These are phyloP conservation scores for Enteromius argenteus DNA, from an alignment of 2,797 vertebrate species.

Conservation along the genomic window DNA sequence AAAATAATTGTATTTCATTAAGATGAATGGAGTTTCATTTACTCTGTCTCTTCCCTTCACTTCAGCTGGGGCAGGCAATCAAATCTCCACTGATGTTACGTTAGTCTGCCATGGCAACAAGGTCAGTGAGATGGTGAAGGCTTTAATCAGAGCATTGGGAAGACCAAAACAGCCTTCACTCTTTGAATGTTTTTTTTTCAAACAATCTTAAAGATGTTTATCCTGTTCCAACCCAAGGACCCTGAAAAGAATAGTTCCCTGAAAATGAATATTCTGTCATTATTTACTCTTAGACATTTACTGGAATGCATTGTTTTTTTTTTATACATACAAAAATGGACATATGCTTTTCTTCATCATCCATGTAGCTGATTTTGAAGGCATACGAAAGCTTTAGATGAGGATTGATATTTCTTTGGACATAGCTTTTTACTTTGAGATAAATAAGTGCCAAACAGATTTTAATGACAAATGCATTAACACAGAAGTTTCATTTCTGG, in stretches of 20 bases:
- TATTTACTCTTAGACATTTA: neutral
- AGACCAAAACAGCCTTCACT: constrained; percentile 18
- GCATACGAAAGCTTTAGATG: neutral
- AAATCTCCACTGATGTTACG: constrained; percentile 89
- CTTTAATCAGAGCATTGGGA: constrained; percentile 74
- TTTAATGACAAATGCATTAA: constrained; percentile 9
- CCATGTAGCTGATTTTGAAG: neutral
- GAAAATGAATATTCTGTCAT: neutral
- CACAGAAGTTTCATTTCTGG: neutral
- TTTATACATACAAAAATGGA: neutral
- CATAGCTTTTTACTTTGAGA: neutral
- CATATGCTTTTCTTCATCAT: neutral
- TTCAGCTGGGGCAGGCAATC: constrained; percentile 95
- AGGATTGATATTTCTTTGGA: neutral
- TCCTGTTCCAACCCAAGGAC: neutral
- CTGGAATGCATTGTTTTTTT: neutral
- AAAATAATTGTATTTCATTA: constrained; percentile 99
- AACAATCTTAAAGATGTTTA: constrained; percentile 2
- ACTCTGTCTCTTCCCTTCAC: constrained; percentile 96
- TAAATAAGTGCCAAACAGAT: neutral
- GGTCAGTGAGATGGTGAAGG: constrained; percentile 85
- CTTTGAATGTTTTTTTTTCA: neutral
- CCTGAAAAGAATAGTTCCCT: neutral
- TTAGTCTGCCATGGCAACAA: constrained; percentile 97
- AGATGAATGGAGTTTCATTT: constrained; percentile 99